Evolutionary conservation across 2,888 invertebrate species (phyloP).

Genomic region (Pammene aurita): DNA sequence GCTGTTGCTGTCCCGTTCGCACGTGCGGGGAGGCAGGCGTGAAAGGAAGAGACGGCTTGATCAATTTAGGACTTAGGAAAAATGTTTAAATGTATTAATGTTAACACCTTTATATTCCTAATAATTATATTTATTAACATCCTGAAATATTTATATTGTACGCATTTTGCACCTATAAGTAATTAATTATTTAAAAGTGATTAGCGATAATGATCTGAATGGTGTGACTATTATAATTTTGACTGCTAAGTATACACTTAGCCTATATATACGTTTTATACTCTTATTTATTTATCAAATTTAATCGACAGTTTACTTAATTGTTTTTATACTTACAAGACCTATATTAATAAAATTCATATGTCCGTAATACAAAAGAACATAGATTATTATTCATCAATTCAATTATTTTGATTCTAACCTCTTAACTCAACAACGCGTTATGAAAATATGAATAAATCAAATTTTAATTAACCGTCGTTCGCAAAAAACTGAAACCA

Average conservation of each 20-base stretch:
- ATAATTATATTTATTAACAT: too few relatives aligned
- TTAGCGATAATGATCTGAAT: too few relatives aligned
- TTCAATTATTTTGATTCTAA: constrained; percentile 57
- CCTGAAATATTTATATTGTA: too few relatives aligned
- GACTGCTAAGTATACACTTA: neutral
- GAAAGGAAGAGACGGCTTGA: constrained; percentile 62
- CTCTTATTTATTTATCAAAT: neutral
- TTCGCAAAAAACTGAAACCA: constrained; percentile 68
- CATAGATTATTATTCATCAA: neutral
- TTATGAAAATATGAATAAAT: constrained; percentile 74
- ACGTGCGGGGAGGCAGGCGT: constrained; percentile 54
- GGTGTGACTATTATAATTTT: too few relatives aligned
- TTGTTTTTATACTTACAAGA: too few relatives aligned
- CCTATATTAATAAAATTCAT: too few relatives aligned
- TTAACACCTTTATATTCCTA: too few relatives aligned
- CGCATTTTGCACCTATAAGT: too few relatives aligned
- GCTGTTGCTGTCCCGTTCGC: constrained; percentile 73
- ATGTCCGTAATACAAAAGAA: constrained; percentile 10
- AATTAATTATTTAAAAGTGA: too few relatives aligned
- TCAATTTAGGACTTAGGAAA: constrained; percentile 38
- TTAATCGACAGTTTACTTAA: neutral
- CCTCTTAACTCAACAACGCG: constrained; percentile 60
- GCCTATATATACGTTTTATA: too few relatives aligned
- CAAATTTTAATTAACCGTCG: constrained; percentile 80
- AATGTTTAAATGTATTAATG: neutral